Conservation (phyloP, 2,797 vertebrate species). For the Siniperca obscura region DNA sequence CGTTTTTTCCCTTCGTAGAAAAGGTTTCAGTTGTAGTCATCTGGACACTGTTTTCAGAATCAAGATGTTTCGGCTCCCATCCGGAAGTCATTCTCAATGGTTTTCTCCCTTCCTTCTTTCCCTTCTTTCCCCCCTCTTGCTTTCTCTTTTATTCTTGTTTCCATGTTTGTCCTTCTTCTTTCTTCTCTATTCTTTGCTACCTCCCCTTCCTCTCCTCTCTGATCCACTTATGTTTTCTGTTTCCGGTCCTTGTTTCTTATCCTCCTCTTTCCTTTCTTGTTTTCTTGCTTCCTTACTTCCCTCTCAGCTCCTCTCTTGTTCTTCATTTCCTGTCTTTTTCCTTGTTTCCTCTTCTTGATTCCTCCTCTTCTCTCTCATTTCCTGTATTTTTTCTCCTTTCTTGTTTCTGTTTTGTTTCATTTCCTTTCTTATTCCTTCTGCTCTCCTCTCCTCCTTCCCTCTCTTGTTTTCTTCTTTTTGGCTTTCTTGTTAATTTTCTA, state of each 20-base stretch:
- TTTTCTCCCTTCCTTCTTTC: too few species aligned
- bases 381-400: background rate
- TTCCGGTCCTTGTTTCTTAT: conserved; percentile 26
- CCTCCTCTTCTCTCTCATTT: conserved; percentile 6
- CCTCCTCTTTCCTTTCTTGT: background rate
- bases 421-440: background rate
- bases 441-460: background rate
- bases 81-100: too few species aligned
- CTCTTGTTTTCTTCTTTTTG: background rate
- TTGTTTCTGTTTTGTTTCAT: background rate
- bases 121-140: background rate
- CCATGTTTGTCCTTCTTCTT: background rate
- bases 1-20: conserved; percentile 1
- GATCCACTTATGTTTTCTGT: conserved; percentile 26
- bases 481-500: background rate
- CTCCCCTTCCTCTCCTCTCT: conserved; percentile 7
- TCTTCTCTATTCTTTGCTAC: conserved; percentile 5
- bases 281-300: conserved; percentile 6
- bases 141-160: background rate
- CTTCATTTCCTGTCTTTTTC: background rate
- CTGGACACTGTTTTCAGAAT: too few species aligned
- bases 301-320: background rate
- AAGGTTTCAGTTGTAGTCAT: too few species aligned
- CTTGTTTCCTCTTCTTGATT: background rate
- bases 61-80: too few species aligned